phyloP scores from a whole-genome alignment of 2,113 vertebrate species.

The Melanotaenia duboulayi region DNA sequence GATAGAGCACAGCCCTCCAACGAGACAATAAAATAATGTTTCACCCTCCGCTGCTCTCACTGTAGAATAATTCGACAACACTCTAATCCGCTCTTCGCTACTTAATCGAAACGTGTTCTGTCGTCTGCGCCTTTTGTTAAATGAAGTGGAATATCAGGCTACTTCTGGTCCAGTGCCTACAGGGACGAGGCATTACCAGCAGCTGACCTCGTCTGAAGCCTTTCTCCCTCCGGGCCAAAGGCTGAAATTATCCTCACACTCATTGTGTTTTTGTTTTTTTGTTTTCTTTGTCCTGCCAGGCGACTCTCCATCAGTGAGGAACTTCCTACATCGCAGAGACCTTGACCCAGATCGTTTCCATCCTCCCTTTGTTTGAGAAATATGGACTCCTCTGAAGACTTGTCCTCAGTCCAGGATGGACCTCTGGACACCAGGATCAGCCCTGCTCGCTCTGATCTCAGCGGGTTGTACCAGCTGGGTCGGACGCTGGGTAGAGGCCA shows the following conservation, averaged over 20 bases:
- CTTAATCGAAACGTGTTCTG: conserved; percentile 40
- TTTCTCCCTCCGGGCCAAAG: conserved; percentile 26
- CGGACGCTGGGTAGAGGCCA: conserved; percentile 89
- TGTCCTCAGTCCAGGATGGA: conserved; percentile 61
- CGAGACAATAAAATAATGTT: conserved; percentile 36
- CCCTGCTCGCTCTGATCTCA: conserved; percentile 81
- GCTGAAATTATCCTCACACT: conserved; percentile 16
- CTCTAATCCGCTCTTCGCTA: conserved; percentile 19
- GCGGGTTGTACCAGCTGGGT: conserved; percentile 88
- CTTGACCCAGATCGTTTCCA: conserved; percentile 14
- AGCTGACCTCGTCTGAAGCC: conserved; percentile 50
- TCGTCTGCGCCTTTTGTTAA: conserved; percentile 23
- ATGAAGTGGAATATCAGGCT: conserved; percentile 19
- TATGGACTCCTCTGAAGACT: conserved; percentile 61
- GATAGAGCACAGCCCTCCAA: conserved; percentile 45
- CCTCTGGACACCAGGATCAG: conserved; percentile 53
- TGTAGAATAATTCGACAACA: conserved; percentile 3
- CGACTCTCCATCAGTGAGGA: conserved; percentile 38
- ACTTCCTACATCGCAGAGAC: conserved; percentile 6
- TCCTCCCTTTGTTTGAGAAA: conserved; percentile 23
- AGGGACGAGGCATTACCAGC: conserved; percentile 23
- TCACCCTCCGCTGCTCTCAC: conserved; percentile 19
- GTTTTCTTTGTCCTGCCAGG: conserved; percentile 51
- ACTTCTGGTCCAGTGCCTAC: neutral
- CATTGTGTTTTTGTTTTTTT: conserved; percentile 39